Evolutionary conservation across 2,797 vertebrate species (phyloP).

Genomic region (Aulostomus chinensis): DNA sequence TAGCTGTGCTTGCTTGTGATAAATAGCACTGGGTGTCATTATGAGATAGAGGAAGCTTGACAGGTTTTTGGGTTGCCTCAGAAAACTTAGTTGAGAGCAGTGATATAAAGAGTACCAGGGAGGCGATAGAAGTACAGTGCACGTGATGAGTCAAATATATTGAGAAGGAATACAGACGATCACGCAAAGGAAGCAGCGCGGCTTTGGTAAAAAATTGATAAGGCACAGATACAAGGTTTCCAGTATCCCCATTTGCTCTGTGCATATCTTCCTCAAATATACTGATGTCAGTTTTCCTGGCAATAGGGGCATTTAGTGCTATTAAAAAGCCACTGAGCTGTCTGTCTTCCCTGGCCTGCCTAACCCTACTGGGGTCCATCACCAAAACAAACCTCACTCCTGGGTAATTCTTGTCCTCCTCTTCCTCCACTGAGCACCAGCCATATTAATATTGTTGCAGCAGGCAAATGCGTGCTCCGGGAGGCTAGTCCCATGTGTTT

Average conservation of each 20-base stretch:
- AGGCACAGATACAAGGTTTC: conserved; percentile 37
- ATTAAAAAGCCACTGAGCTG: conserved; percentile 46
- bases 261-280: conserved; percentile 58
- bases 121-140: no score
- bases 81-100: no score
- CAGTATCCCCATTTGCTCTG: conserved; percentile 45
- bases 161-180: conserved; percentile 27
- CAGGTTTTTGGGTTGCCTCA: no score
- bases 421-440: conserved; percentile 40
- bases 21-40: no score
- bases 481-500: conserved; percentile 62
- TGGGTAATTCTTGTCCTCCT: conserved; percentile 43
- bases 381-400: conserved; percentile 62
- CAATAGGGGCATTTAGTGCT: conserved; percentile 39
- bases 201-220: conserved; percentile 55
- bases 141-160: conserved; percentile 38
- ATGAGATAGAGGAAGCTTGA: no score
- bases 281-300: conserved; percentile 63
- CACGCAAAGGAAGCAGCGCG: conserved; percentile 19
- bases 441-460: conserved; percentile 68
- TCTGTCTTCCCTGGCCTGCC: conserved; percentile 33
- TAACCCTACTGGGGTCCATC: conserved; percentile 55
- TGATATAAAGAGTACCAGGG: no score
- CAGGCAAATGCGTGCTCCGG: conserved; percentile 63
- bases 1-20: no score